A percentile compares a stretch with the other conserved stretches of the same genome.
phyloP scores from a whole-genome alignment of 2,888 invertebrate genomes.

The Lasioglossum oenotherae region DNA sequence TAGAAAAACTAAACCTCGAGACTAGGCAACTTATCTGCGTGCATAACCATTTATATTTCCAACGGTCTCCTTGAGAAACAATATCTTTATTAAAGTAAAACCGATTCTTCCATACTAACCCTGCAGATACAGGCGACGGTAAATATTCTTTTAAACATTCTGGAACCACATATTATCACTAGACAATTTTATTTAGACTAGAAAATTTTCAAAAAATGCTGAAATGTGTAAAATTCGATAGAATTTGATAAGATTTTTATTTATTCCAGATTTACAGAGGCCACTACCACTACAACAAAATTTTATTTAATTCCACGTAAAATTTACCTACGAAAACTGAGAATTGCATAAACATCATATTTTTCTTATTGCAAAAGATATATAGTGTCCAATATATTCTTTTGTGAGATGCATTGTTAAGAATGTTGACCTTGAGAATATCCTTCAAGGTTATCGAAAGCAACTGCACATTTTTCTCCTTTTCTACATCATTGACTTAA shows the following conservation, averaged over 20 bases:
- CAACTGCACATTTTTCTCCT: background rate
- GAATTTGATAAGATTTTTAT: no score
- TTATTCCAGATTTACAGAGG: background rate
- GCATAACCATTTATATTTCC: background rate
- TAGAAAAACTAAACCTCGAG: background rate
- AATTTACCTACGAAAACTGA: no score
- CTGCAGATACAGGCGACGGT: background rate
- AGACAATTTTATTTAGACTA: no score
- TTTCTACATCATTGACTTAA: background rate
- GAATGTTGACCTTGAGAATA: background rate
- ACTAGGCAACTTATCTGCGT: background rate
- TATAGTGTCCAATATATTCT: background rate
- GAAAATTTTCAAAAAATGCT: no score
- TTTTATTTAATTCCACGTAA: no score
- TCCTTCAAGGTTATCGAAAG: background rate
- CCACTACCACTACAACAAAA: no score
- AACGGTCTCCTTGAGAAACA: background rate
- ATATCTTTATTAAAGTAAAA: constrained; percentile 6
- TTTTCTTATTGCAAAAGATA: no score
- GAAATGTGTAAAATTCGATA: no score
- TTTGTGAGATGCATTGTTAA: background rate
- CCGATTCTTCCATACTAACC: background rate
- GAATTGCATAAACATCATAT: no score
- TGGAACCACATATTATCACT: background rate
- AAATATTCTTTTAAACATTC: background rate